Evolutionary conservation across 2,888 invertebrate genomes (phyloP), one percentile per base, ranked within the genome.

Genomic region (Drosophila mimica): DNA sequence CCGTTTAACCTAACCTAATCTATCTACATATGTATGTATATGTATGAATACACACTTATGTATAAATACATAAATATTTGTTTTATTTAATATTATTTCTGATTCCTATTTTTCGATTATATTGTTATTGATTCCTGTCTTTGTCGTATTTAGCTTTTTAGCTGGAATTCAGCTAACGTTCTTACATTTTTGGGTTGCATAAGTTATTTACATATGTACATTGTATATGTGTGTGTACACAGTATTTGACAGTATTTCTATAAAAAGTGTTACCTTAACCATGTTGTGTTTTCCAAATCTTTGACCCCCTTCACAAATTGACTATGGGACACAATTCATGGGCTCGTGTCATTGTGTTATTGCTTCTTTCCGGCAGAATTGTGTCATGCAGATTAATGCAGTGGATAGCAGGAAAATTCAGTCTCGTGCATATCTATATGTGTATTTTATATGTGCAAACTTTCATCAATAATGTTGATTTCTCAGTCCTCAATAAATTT

Each of bases 191-290:
- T 40, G n/a, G 38, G 17, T 1, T 17, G 17, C 38, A 38, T 38
- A 3, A 17, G 38, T 8, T 38, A 38, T n/a, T n/a, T 17, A n/a
- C n/a, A 15, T 46, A 17, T 43, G 4, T 51, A 31, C 28, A 9
- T 52, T 7, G 4, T 30, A 30, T 30, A 4, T 33, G 33, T 28
- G 25, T 28, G 28, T n/a, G 34, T 62, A 8, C 25, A n/a, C n/a
- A n/a, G n/a, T n/a, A 9, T 62, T 11, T 52, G 49, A 52, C 59
- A 46, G 49, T 62, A 36, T 36, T 36, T 13, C 34, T 13, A 8
- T 17, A 8, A 8, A 9, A 40, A 40, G n/a, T 40, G n/a, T 8
- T 8, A n/a, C 20, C 15, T 15, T 6, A 15, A 15, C 20, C 5
- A 43, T 20, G 15, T 53, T 8, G 1, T 17, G 34, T 34, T 20